Evolutionary conservation across 2,797 vertebrate species (phyloP).

Genomic region (Picus viridis): DNA sequence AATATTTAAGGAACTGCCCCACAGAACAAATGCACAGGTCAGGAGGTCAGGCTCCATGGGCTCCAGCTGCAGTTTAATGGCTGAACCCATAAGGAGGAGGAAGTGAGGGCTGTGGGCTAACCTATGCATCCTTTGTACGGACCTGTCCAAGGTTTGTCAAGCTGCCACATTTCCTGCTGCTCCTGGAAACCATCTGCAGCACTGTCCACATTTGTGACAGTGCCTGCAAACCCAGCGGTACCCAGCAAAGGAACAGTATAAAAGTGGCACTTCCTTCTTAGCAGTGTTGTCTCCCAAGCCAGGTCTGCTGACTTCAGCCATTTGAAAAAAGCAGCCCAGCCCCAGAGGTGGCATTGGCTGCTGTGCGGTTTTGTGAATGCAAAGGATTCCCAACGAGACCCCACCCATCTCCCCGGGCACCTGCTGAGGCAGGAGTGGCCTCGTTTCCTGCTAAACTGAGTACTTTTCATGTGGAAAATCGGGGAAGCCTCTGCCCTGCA

Average conservation of each 20-base stretch:
- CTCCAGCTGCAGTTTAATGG: rapidly evolving
- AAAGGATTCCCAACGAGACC: background rate
- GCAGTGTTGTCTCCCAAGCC: background rate
- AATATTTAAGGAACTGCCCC: background rate
- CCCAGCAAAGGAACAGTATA: background rate
- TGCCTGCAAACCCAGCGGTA: background rate
- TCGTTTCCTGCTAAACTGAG: background rate
- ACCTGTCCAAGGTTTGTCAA: background rate
- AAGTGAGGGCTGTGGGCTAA: background rate
- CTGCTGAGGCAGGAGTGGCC: background rate
- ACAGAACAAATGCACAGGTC: background rate
- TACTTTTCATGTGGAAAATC: background rate
- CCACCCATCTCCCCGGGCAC: background rate
- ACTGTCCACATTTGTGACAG: background rate
- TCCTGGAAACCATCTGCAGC: background rate
- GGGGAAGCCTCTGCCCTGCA: background rate
- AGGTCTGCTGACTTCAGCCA: constrained; percentile 10
- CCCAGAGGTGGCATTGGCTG: background rate
- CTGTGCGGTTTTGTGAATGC: background rate
- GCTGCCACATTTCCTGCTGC: background rate
- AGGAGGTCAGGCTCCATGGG: background rate
- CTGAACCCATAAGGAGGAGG: background rate
- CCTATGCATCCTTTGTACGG: background rate
- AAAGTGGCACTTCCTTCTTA: background rate
- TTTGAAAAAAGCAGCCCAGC: background rate